Conservation (phyloP, 2,797 vertebrate genomes). For the Poecilia gillii region DNA sequence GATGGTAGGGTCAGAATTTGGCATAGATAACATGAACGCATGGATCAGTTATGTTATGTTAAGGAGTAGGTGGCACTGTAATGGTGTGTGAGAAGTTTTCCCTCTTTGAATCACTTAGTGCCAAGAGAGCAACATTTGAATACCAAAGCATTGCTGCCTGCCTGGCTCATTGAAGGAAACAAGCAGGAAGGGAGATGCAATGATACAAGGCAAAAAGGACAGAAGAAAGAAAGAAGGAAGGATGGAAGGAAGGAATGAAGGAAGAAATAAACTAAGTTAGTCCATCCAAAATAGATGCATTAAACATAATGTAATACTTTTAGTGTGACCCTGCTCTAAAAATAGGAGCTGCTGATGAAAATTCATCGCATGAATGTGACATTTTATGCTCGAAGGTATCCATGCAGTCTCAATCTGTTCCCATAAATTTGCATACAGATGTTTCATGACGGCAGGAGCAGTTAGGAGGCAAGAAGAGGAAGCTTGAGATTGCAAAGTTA, state of each 20-base stretch:
- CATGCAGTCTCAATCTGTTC: slow-evolving; percentile 36
- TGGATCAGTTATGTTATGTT: not conserved
- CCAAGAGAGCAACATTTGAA: not conserved
- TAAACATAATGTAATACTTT: not conserved
- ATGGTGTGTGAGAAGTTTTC: not conserved
- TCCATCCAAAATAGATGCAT: slow-evolving; percentile 1
- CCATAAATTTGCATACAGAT: slow-evolving; percentile 37
- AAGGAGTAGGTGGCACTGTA: not conserved
- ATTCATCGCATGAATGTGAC: slow-evolving; percentile 40
- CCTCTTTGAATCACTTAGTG: not conserved
- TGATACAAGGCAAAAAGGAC: not conserved
- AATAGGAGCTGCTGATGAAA: slow-evolving; percentile 56
- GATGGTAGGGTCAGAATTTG: not conserved
- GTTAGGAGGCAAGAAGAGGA: slow-evolving; percentile 9
- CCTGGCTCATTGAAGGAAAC: not conserved
- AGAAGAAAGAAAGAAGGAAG: not conserved
- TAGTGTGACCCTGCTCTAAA: slow-evolving; percentile 31
- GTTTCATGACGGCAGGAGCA: slow-evolving; percentile 34
- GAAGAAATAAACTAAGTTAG: not conserved
- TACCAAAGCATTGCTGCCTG: not conserved
- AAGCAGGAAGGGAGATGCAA: not conserved
- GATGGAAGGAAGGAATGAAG: not conserved
- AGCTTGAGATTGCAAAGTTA: slow-evolving; percentile 5
- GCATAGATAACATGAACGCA: not conserved
- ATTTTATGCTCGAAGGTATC: slow-evolving; percentile 43